Evolutionary conservation across 2,797 vertebrate genomes (phyloP).

Genomic region (Acanthis flammea): DNA sequence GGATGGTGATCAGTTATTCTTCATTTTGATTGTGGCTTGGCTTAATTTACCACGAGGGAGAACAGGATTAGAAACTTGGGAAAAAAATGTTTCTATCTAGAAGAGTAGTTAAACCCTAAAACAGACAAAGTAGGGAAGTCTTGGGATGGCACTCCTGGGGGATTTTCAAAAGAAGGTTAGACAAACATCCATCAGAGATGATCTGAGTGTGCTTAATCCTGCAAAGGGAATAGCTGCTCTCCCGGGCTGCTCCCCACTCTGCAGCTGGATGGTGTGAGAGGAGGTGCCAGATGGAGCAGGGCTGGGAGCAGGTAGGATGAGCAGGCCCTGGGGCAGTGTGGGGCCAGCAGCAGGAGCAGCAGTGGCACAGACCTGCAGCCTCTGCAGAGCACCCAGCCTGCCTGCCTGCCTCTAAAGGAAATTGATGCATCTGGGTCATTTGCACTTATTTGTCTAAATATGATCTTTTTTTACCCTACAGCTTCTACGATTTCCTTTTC

Average conservation of each 20-base stretch:
- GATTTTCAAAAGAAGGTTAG: neutral
- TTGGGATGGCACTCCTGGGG: neutral
- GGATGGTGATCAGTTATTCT: neutral
- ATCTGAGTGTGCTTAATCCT: neutral
- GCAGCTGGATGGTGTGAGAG: neutral
- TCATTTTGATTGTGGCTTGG: neutral
- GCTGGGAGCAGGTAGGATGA: neutral
- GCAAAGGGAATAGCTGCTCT: neutral
- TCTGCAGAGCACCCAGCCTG: neutral
- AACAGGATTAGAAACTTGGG: neutral
- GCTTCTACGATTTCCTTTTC: conserved; percentile 1
- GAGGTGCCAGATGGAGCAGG: neutral
- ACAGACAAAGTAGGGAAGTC: neutral
- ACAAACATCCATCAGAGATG: conserved; percentile 3
- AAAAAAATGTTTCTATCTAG: neutral
- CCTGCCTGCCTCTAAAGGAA: neutral
- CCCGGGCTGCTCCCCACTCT: neutral
- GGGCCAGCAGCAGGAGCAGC: neutral
- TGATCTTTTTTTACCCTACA: conserved; percentile 44
- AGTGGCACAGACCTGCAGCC: neutral
- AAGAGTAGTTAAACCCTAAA: neutral
- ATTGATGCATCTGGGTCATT: conserved; percentile 50
- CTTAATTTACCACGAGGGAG: conserved; percentile 5
- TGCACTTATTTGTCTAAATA: conserved; percentile 55
- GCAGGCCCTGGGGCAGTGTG: fast-evolving